Base-by-base conservation (phyloP, 2,797 vertebrate genomes). In the Argentina silus region DNA sequence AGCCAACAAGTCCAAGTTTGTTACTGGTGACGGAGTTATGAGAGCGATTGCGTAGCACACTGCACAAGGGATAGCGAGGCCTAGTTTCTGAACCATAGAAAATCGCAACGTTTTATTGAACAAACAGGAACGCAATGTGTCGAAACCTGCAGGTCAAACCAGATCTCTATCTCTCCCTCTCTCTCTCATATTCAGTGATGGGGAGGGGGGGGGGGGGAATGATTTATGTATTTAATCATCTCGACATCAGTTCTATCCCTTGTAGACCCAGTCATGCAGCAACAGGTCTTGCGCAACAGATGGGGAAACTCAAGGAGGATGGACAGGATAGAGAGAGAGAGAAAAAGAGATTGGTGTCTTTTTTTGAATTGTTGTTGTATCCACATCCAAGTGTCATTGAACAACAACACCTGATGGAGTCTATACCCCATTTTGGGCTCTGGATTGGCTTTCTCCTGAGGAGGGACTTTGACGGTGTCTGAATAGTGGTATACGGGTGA, bases 21-120 rank as follows among this genome's bases (percentile, higher is more conserved):
- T 14, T 63, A 71, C 67, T 77, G 44, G 62, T 83, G 70, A 67
- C 64, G 66, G 61, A 78, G 55, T 78, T 73, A 50, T 55, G 78
- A 68, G 78, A 78, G 81, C 70, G 69, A 84, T 69, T 73, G 9
- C 43, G 7, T 45, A 12, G n/a, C 21, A 55, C 45, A 66, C 27
- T 42, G 36, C 15, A 7, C 36, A 17, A 8, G 27, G 60, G 71
- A 76, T 66, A 69, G 69, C 50, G 69, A 55, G 57, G 27, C 27
- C 57, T 7, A 5, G 65, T 78, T 71, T 65, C 19, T 53, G n/a
- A 45, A 7, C 23, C 57, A 0, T 11, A 43, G 36, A 44, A 15
- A 44, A 7, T 17, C 8, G 27, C 36, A 43, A 44, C 8, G n/a
- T 43, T 67, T 14, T 36, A 12, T 9, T 67, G 12, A 53, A 21